Evolutionary conservation across 2,113 vertebrate genomes (phyloP).

Genomic region (Campylomormyrus tamandua): DNA sequence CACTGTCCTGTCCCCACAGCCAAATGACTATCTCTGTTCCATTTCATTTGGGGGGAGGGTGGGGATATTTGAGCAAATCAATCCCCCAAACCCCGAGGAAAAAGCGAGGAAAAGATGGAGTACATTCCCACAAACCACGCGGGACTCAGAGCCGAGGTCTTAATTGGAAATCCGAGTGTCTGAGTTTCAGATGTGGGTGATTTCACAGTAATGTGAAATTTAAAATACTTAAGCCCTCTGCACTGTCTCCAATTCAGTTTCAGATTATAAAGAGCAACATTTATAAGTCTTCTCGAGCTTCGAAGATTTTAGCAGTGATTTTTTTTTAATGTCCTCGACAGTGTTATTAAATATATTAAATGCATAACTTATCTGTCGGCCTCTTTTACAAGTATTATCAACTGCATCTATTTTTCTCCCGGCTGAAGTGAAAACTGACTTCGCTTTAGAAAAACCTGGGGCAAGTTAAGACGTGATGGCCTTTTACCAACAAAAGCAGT

Average conservation of each 20-base stretch:
- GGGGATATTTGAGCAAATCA: not conserved
- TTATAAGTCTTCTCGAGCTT: not conserved
- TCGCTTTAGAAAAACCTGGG: not conserved
- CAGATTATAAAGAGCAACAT: constrained; percentile 4
- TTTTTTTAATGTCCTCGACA: not conserved
- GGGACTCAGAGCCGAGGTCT: not conserved
- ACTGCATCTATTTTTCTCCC: not conserved
- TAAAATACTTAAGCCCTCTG: not conserved
- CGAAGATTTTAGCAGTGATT: not conserved
- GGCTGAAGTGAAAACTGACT: not conserved
- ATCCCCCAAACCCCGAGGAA: not conserved
- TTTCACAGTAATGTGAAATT: not conserved
- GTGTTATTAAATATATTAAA: not conserved
- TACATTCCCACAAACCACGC: not conserved
- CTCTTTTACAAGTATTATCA: not conserved
- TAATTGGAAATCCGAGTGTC: not conserved
- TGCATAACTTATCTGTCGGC: not conserved
- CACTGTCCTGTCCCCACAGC: not conserved
- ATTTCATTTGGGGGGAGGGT: not conserved
- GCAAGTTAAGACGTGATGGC: not conserved
- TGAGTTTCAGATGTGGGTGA: not conserved
- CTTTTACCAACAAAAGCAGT: not conserved
- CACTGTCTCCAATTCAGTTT: not conserved
- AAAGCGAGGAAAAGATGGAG: not conserved
- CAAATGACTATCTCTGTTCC: not conserved